Percentiles rank a stretch among this genome's conserved stretches.
These are phyloP conservation scores for Opisthocomus hoazin DNA, from an alignment of 2,113 vertebrate species.

Conservation along the genomic window DNA sequence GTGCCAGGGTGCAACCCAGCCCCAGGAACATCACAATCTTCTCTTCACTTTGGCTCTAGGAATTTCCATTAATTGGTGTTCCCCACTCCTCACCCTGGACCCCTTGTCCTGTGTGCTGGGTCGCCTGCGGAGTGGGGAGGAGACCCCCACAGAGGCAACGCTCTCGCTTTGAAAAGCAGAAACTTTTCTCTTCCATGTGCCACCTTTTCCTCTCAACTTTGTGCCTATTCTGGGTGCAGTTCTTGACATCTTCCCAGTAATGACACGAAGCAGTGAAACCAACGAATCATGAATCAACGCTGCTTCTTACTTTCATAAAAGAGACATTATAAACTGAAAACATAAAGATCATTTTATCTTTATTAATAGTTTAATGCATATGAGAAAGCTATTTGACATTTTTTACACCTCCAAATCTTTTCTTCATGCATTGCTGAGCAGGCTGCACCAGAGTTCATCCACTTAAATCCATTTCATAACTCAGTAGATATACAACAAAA, in stretches of 20 bases:
- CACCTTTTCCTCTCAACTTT: neutral
- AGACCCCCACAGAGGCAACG: neutral
- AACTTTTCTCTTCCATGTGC: neutral
- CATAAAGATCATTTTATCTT: slow-evolving; percentile 76
- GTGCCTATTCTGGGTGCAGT: neutral
- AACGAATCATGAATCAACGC: slow-evolving; percentile 63
- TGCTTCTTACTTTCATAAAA: slow-evolving; percentile 66
- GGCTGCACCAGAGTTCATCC: slow-evolving; percentile 69
- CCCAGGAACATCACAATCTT: neutral
- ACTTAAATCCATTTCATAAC: slow-evolving; percentile 72
- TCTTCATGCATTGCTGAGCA: slow-evolving; percentile 80
- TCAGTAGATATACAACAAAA: slow-evolving; percentile 61
- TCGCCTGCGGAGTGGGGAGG: accelerated
- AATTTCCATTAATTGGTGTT: neutral
- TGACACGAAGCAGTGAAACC: slow-evolving; percentile 62
- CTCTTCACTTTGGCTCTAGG: neutral
- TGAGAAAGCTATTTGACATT: slow-evolving; percentile 75
- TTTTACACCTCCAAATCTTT: slow-evolving; percentile 73
- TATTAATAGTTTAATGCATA: slow-evolving; percentile 77
- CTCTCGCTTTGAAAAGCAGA: neutral
- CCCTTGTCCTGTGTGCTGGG: neutral
- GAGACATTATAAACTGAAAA: slow-evolving; percentile 70
- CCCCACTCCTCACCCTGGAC: neutral
- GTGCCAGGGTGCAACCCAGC: neutral
- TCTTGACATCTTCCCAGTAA: slow-evolving; percentile 58